Conservation (phyloP, 2,113 vertebrate genomes). For the Microcebus murinus region DNA sequence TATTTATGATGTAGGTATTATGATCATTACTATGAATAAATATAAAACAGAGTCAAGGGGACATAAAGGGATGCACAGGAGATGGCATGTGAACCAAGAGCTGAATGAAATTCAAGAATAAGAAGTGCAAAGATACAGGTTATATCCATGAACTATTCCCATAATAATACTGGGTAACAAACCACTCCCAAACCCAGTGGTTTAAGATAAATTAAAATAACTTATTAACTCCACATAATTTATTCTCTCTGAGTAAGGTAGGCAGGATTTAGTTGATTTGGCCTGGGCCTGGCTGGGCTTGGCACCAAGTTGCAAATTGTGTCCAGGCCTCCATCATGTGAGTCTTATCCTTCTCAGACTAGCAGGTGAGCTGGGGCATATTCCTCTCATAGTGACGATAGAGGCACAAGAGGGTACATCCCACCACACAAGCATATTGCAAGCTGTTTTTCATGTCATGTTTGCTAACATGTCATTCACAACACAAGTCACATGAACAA, state of each 20-base stretch:
- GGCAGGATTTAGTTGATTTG: neutral
- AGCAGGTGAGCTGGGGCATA: fast-evolving
- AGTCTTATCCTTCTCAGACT: neutral
- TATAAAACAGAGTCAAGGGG: neutral
- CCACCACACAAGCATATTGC: neutral
- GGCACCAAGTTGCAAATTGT: neutral
- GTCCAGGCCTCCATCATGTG: neutral
- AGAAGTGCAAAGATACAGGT: neutral
- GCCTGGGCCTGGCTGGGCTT: neutral
- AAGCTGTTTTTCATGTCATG: neutral
- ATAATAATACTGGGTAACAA: neutral
- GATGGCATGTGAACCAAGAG: too few species aligned
- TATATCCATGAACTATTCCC: neutral
- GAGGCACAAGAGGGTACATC: neutral
- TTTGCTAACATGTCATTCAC: neutral
- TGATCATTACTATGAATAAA: neutral
- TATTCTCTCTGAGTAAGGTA: neutral
- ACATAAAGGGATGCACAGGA: neutral
- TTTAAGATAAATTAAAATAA: neutral
- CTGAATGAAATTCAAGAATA: neutral
- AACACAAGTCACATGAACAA: neutral
- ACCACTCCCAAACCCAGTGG: neutral
- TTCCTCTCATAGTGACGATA: too few species aligned
- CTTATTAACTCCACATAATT: neutral
- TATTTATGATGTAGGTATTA: neutral